Evolutionary conservation across 1,140 invertebrate species (phyloP).

Genomic region (Periplaneta americana): DNA sequence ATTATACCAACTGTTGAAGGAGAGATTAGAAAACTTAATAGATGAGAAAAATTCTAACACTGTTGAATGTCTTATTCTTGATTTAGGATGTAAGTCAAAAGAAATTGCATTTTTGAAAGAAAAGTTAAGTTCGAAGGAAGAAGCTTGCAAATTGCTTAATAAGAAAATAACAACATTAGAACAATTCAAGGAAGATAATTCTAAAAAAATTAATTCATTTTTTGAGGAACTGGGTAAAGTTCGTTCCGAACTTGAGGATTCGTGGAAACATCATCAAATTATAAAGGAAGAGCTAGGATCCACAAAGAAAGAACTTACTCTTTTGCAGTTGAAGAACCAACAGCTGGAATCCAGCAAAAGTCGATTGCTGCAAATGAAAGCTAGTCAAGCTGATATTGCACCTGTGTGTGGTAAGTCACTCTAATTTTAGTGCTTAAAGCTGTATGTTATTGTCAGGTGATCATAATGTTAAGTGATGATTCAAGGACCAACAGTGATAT

Average conservation of each 20-base stretch:
- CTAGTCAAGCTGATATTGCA: neutral
- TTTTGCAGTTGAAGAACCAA: neutral
- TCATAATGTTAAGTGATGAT: too few species aligned
- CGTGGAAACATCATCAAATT: neutral
- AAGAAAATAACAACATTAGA: neutral
- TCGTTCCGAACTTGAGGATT: neutral
- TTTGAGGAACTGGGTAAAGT: neutral
- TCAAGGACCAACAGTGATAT: too few species aligned
- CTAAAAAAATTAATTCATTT: neutral
- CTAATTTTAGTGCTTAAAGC: too few species aligned
- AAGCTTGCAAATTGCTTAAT: neutral
- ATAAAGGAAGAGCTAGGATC: neutral
- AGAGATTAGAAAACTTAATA: neutral
- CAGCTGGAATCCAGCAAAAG: neutral
- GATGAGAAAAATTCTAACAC: neutral
- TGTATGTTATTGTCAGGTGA: too few species aligned
- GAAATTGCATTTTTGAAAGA: constrained; percentile 5
- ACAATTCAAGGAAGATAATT: neutral
- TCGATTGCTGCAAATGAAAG: neutral
- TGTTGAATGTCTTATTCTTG: constrained; percentile 13
- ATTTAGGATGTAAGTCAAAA: constrained; percentile 2
- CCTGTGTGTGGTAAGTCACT: neutral
- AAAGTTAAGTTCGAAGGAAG: neutral
- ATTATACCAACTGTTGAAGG: neutral
- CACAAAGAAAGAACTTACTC: neutral